phyloP scores from a whole-genome alignment of 2,113 vertebrate species.

The Alexandromys fortis region DNA sequence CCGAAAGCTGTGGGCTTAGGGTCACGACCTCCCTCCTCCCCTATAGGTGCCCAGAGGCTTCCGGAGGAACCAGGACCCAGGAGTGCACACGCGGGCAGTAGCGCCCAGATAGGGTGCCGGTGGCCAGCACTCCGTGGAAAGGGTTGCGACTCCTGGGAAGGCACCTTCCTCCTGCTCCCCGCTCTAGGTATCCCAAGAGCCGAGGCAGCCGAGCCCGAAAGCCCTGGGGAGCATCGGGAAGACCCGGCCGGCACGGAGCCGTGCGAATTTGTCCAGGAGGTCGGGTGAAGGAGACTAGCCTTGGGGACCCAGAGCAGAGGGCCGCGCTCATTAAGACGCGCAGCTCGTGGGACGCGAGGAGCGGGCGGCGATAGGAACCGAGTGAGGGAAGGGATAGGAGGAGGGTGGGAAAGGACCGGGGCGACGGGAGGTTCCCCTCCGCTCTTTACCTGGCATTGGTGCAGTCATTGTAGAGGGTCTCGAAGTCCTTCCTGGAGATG shows the following conservation, averaged over 20 bases:
- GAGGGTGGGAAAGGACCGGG: background rate
- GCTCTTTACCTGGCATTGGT: slow-evolving; percentile 95
- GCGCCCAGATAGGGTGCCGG: background rate
- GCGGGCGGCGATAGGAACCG: background rate
- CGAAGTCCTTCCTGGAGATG: slow-evolving; percentile 99
- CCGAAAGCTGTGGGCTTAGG: background rate
- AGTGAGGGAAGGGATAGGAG: background rate
- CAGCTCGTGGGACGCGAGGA: slow-evolving; percentile 24
- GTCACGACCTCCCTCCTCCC: slow-evolving; percentile 16
- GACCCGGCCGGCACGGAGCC: background rate
- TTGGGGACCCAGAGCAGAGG: background rate
- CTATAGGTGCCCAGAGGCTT: background rate
- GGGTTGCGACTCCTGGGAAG: slow-evolving; percentile 14
- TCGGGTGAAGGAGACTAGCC: background rate
- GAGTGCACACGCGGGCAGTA: background rate
- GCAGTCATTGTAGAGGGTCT: slow-evolving; percentile 99
- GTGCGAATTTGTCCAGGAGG: slow-evolving; percentile 52
- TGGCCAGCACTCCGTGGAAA: background rate
- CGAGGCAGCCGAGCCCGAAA: background rate
- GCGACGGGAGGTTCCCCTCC: background rate
- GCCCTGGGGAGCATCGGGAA: background rate
- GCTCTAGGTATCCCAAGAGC: background rate
- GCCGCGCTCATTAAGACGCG: background rate
- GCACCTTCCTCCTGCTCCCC: background rate
- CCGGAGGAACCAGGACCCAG: background rate